phyloP scores from a whole-genome alignment of 1,140 invertebrate species.

The Proales similis region DNA sequence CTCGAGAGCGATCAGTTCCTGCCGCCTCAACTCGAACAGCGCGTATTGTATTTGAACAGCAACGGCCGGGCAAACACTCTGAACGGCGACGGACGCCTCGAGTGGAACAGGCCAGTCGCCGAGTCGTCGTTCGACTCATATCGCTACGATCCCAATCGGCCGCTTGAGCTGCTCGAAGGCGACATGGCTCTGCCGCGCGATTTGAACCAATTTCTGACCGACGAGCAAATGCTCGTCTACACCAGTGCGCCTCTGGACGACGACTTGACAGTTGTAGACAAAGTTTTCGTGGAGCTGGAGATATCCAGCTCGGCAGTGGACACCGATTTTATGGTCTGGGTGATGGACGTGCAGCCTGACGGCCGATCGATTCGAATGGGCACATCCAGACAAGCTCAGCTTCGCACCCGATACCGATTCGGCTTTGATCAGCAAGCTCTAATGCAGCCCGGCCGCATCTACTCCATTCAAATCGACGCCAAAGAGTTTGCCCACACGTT shows the following conservation, averaged over 20 bases:
- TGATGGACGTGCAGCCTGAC: slow-evolving; percentile 13
- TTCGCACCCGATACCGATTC: slow-evolving; percentile 21
- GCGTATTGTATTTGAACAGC: slow-evolving; percentile 11
- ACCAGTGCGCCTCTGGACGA: not conserved
- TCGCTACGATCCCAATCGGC: slow-evolving; percentile 2
- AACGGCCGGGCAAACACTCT: not conserved
- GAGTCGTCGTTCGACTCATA: not conserved
- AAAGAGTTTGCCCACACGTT: slow-evolving; percentile 17
- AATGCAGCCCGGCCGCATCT: slow-evolving; percentile 8
- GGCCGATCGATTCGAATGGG: slow-evolving; percentile 14
- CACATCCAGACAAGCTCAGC: not conserved
- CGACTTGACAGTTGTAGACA: slow-evolving; percentile 4
- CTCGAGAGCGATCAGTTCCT: not conserved
- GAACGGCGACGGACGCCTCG: slow-evolving; percentile 5
- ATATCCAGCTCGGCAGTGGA: not conserved
- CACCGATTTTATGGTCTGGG: slow-evolving; percentile 13
- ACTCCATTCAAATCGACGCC: not conserved
- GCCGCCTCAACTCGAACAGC: not conserved
- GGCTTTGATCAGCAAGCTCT: slow-evolving; percentile 21
- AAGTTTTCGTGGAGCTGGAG: not conserved
- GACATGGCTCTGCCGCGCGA: not conserved
- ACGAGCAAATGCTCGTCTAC: slow-evolving; percentile 8
- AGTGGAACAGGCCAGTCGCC: not conserved
- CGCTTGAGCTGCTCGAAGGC: not conserved
- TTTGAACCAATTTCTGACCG: not conserved